These are phyloP conservation scores for Heliconius nattereri DNA, from an alignment of 1,140 invertebrate genomes.

Conservation along the genomic window DNA sequence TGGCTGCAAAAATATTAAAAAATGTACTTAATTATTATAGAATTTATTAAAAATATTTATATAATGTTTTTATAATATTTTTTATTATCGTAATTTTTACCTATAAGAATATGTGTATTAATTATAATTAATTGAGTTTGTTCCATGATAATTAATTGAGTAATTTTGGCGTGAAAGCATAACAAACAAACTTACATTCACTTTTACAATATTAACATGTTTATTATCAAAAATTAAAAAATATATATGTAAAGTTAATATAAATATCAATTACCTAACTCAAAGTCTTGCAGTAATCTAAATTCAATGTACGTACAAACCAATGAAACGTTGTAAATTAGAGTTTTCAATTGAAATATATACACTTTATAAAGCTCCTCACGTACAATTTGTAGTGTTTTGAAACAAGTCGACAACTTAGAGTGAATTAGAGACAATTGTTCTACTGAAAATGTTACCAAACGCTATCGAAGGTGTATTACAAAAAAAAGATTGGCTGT, in stretches of 20 bases:
- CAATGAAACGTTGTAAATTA: not conserved
- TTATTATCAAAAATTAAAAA: too few species aligned
- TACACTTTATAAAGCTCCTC: constrained; percentile 9
- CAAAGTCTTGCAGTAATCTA: not conserved
- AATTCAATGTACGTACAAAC: not conserved
- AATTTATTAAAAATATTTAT: too few species aligned
- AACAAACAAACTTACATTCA: too few species aligned
- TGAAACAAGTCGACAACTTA: constrained; percentile 20
- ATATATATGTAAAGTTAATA: too few species aligned
- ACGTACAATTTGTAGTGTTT: constrained; percentile 19
- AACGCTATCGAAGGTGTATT: not conserved
- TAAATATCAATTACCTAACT: not conserved
- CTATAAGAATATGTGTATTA: too few species aligned
- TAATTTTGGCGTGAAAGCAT: too few species aligned
- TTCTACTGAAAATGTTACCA: constrained; percentile 4
- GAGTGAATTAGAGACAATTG: constrained; percentile 11
- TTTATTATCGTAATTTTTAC: too few species aligned
- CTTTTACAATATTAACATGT: too few species aligned
- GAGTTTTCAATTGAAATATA: not conserved
- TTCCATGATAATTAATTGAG: too few species aligned
- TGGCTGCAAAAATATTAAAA: constrained; percentile 5
- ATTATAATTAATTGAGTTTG: too few species aligned
- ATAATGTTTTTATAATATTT: too few species aligned
- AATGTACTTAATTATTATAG: not conserved
- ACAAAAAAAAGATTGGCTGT: not conserved